Conservation (phyloP, 2,797 vertebrate genomes). For the Ispidina picta region DNA sequence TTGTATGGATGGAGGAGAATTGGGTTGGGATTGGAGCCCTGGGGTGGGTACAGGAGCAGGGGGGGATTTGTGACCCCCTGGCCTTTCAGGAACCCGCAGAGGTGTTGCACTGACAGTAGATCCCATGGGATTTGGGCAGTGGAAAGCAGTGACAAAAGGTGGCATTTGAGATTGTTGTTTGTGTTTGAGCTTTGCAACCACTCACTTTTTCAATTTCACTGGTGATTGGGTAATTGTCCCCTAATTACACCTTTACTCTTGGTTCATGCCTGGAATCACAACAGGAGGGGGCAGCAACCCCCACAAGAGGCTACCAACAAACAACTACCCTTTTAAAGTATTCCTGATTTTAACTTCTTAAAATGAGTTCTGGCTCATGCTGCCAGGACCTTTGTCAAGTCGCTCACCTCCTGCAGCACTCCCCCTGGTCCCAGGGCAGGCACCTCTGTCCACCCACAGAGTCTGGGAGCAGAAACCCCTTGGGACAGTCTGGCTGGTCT, state of each 20-base stretch:
- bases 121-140: accelerated
- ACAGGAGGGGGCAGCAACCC: not conserved
- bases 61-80: not conserved
- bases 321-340: not conserved
- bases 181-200: not conserved
- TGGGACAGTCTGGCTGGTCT: not conserved
- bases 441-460: not conserved
- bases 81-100: accelerated
- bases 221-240: not conserved
- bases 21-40: not conserved
- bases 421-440: not conserved
- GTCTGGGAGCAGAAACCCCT: not conserved
- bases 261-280: not conserved
- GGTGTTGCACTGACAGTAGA: not conserved
- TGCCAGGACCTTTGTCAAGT: not conserved
- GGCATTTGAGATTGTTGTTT: not conserved
- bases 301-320: not conserved
- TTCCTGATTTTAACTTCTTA: not conserved
- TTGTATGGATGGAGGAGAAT: not conserved
- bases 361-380: not conserved
- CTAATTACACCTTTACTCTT: not conserved
- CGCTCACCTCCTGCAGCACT: accelerated
- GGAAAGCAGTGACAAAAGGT: not conserved
- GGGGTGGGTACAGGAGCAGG: accelerated
- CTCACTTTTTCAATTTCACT: not conserved